phyloP scores from a whole-genome alignment of 1,140 invertebrate genomes.

The Musca vetustissima region DNA sequence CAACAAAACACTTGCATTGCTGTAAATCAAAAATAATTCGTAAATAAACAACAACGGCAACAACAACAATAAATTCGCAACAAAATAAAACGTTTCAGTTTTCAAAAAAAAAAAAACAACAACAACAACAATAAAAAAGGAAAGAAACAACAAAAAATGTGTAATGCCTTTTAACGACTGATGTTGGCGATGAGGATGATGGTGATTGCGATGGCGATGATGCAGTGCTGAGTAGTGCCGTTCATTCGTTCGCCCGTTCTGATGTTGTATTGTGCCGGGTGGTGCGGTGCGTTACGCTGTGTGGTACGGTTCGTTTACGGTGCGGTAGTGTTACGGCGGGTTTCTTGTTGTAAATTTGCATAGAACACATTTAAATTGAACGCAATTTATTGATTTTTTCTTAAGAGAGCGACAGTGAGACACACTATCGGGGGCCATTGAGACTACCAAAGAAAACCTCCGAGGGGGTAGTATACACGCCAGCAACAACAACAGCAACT shows the following conservation, averaged over 20 bases:
- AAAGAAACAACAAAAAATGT: no score
- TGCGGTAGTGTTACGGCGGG: neutral
- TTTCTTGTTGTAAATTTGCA: slow-evolving; percentile 16
- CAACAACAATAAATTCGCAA: neutral
- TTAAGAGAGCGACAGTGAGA: neutral
- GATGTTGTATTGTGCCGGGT: no score
- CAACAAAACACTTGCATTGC: no score
- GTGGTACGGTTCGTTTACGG: neutral
- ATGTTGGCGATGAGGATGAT: no score
- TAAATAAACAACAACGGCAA: neutral
- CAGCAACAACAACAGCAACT: slow-evolving; percentile 3
- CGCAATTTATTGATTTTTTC: slow-evolving; percentile 23
- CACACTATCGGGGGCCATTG: no score
- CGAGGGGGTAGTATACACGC: neutral
- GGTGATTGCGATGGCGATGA: no score
- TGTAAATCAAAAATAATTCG: slow-evolving; percentile 10
- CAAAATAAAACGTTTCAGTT: slow-evolving; percentile 1
- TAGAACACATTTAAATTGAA: slow-evolving; percentile 15
- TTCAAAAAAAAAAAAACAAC: no score
- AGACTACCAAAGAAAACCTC: no score
- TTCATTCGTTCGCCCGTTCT: no score
- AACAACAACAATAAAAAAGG: no score
- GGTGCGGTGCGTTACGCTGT: neutral
- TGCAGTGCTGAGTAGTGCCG: neutral
- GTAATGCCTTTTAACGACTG: no score